These are phyloP conservation scores for Platysteira castanea DNA, from an alignment of 2,113 vertebrate genomes.

Conservation along the genomic window DNA sequence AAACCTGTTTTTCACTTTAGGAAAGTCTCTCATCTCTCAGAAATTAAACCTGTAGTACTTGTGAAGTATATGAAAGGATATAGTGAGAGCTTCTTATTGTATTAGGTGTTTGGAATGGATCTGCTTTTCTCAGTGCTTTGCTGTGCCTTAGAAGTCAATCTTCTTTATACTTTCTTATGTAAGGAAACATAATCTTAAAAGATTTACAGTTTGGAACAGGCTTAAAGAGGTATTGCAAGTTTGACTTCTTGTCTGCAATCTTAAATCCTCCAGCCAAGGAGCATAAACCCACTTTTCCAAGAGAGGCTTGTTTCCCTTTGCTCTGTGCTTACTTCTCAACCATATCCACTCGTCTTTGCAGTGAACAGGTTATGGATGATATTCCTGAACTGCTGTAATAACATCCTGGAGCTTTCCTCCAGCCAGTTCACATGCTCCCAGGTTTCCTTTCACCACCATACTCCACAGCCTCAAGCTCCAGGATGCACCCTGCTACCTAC, in stretches of 20 bases:
- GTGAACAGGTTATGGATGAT: neutral
- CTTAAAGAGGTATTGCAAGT: neutral
- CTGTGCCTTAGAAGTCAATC: neutral
- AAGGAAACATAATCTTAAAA: neutral
- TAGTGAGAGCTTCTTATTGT: neutral
- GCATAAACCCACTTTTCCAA: neutral
- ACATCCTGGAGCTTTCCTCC: neutral
- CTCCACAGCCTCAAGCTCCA: neutral
- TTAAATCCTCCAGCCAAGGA: neutral
- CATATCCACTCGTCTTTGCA: neutral
- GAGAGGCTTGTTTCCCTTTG: neutral
- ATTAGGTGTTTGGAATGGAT: neutral
- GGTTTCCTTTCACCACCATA: neutral
- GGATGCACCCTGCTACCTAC: neutral
- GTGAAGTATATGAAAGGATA: neutral
- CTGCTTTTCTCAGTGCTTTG: neutral
- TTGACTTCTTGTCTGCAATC: neutral
- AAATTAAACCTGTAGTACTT: neutral
- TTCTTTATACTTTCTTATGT: neutral
- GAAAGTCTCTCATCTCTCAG: neutral
- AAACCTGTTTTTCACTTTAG: neutral
- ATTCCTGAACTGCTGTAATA: neutral
- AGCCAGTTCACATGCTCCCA: neutral
- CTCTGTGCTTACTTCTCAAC: neutral
- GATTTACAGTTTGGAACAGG: neutral